These are phyloP conservation scores for Drosophila incognita DNA, from an alignment of 2,888 invertebrate genomes.

Conservation along the genomic window DNA sequence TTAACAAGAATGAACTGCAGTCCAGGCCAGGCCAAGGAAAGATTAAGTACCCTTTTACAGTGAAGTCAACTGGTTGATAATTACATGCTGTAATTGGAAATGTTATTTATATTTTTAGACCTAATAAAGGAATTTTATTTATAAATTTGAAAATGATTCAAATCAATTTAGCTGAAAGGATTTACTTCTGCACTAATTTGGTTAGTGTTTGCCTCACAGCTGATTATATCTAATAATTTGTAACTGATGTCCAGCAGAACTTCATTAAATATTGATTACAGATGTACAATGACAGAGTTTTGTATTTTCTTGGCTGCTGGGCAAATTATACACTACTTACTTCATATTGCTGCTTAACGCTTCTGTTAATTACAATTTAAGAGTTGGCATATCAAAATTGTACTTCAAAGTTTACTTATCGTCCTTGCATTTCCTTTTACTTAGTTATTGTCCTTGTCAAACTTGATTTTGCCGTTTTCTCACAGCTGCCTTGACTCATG, in stretches of 20 bases:
- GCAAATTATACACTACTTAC: conserved; percentile 37
- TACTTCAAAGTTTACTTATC: conserved; percentile 9
- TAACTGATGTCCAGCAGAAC: conserved; percentile 43
- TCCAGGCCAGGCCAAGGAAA: not conserved
- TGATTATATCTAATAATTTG: conserved; percentile 50
- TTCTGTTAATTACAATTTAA: conserved; percentile 62
- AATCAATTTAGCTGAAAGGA: not conserved
- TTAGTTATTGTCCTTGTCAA: conserved; percentile 21
- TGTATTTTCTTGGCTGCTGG: conserved; percentile 11
- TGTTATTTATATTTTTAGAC: not conserved
- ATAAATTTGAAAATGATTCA: not conserved
- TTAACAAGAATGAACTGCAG: not conserved
- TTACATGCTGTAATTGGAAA: not conserved
- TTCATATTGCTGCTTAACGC: conserved; percentile 32
- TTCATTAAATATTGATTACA: conserved; percentile 66
- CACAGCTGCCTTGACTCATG: conserved; percentile 37
- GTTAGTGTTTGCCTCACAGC: conserved; percentile 13
- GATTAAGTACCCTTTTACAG: not conserved
- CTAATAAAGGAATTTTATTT: not conserved
- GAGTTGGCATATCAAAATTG: conserved; percentile 32
- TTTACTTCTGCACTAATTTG: conserved; percentile 39
- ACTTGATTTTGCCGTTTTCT: conserved; percentile 36
- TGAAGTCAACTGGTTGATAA: not conserved
- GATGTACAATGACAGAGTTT: conserved; percentile 21
- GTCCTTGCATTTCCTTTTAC: not conserved